Percentiles rank a stretch among this genome's conserved stretches.
Conservation (phyloP, 2,888 invertebrate genomes). For the Philaethria dido region DNA sequence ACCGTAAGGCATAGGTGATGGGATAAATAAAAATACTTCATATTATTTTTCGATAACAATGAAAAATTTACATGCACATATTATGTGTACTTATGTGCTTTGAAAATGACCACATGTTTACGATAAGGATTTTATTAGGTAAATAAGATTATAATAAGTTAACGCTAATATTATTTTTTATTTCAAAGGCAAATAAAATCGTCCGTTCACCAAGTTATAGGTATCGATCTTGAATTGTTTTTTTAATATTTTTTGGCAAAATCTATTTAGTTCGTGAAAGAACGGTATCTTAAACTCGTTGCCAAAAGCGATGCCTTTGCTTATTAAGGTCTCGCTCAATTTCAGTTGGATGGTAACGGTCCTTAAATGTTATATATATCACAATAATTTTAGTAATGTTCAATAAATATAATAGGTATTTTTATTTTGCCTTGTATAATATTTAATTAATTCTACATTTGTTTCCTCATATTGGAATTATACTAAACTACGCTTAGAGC, state of each 20-base stretch:
- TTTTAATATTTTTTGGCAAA: conserved; percentile 77
- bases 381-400: background rate
- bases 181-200: conserved; percentile 62
- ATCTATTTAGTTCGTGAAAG: conserved; percentile 74
- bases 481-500: conserved; percentile 26
- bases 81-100: background rate
- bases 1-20: background rate
- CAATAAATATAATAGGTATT: background rate
- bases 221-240: conserved; percentile 69
- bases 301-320: conserved; percentile 60
- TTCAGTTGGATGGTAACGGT: conserved; percentile 48
- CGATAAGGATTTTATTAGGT: background rate
- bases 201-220: conserved; percentile 74
- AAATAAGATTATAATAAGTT: background rate
- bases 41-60: background rate
- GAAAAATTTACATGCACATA: background rate
- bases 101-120: background rate
- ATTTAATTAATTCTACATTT: conserved; percentile 18
- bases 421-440: conserved; percentile 1
- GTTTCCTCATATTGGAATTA: conserved; percentile 38
- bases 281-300: conserved; percentile 72
- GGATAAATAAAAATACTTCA: background rate
- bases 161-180: conserved; percentile 5
- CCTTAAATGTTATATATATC: conserved; percentile 26
- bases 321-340: conserved; percentile 70